Evolutionary conservation across 2,888 invertebrate species (phyloP).

Genomic region (Copidosoma aretas): DNA sequence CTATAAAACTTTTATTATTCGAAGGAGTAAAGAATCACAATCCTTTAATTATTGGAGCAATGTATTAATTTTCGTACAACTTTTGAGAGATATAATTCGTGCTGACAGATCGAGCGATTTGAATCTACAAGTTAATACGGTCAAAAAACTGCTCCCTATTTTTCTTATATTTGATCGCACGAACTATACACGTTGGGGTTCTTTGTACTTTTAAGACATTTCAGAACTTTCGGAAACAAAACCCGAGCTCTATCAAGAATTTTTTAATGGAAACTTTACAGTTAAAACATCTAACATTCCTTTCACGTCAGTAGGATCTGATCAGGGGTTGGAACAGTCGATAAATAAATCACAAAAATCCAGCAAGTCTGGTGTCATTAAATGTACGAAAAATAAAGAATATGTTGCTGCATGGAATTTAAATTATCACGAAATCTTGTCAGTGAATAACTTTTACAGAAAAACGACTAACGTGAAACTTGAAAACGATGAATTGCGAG

Average conservation of each 20-base stretch:
- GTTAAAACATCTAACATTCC: slow-evolving; percentile 3
- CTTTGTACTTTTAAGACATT: slow-evolving; percentile 10
- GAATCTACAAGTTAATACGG: slow-evolving; percentile 11
- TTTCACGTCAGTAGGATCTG: slow-evolving; percentile 23
- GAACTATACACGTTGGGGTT: slow-evolving; percentile 11
- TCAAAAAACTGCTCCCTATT: slow-evolving; percentile 4
- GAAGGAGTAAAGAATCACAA: slow-evolving; percentile 14
- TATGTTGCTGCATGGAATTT: slow-evolving; percentile 18
- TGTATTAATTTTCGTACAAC: slow-evolving; percentile 12
- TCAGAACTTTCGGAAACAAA: slow-evolving; percentile 5
- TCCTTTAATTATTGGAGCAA: slow-evolving; percentile 13
- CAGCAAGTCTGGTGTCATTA: slow-evolving; percentile 19
- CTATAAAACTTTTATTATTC: slow-evolving; percentile 10
- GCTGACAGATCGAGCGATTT: slow-evolving; percentile 16
- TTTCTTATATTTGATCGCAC: slow-evolving; percentile 6
- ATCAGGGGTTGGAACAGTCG: slow-evolving; percentile 31
- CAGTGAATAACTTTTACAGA: slow-evolving; percentile 8
- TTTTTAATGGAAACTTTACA: not conserved
- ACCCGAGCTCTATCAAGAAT: not conserved
- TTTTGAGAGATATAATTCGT: slow-evolving; percentile 22
- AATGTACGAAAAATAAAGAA: slow-evolving; percentile 19
- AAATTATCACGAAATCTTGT: slow-evolving; percentile 10
- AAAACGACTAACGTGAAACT: slow-evolving; percentile 3
- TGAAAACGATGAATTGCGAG: slow-evolving; percentile 22
- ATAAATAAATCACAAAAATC: slow-evolving; percentile 28